These are phyloP conservation scores for Agapostemon virescens DNA, from an alignment of 2,888 invertebrate genomes.

Conservation along the genomic window DNA sequence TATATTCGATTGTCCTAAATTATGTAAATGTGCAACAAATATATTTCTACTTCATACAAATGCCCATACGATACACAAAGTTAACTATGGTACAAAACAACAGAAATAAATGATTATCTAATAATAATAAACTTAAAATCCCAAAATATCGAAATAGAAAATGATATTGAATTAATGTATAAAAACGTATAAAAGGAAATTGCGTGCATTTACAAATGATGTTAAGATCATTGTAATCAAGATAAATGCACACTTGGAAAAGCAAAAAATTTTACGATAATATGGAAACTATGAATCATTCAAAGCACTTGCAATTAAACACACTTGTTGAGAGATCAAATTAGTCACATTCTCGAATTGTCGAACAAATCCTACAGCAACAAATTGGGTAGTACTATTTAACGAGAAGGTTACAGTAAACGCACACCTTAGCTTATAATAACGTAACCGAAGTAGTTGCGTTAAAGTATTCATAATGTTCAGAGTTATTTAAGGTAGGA, in stretches of 20 bases:
- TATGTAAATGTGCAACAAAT: neutral
- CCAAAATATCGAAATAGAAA: slow-evolving; percentile 6
- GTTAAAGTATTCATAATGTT: slow-evolving; percentile 37
- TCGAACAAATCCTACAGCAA: slow-evolving; percentile 31
- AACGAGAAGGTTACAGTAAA: slow-evolving; percentile 40
- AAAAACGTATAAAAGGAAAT: slow-evolving; percentile 46
- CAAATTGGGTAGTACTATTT: slow-evolving; percentile 30
- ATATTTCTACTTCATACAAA: slow-evolving; percentile 25
- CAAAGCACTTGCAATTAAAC: slow-evolving; percentile 51
- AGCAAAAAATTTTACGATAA: slow-evolving; percentile 8
- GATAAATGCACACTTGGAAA: slow-evolving; percentile 16
- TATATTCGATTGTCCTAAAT: slow-evolving; percentile 13
- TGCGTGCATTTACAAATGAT: slow-evolving; percentile 34
- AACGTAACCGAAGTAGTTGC: slow-evolving; percentile 17
- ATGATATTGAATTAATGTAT: slow-evolving; percentile 17
- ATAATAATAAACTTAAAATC: slow-evolving; percentile 19
- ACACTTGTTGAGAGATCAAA: slow-evolving; percentile 55
- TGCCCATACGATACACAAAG: neutral
- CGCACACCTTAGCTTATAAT: slow-evolving; percentile 28
- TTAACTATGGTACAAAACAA: slow-evolving; percentile 13
- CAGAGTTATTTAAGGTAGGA: slow-evolving; percentile 50
- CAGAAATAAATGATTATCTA: slow-evolving; percentile 17
- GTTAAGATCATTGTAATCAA: slow-evolving; percentile 4
- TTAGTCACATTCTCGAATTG: slow-evolving; percentile 45
- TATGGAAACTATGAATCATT: slow-evolving; percentile 37